Evolutionary conservation across 2,797 vertebrate species (phyloP).

Genomic region (Protonibea diacanthus): DNA sequence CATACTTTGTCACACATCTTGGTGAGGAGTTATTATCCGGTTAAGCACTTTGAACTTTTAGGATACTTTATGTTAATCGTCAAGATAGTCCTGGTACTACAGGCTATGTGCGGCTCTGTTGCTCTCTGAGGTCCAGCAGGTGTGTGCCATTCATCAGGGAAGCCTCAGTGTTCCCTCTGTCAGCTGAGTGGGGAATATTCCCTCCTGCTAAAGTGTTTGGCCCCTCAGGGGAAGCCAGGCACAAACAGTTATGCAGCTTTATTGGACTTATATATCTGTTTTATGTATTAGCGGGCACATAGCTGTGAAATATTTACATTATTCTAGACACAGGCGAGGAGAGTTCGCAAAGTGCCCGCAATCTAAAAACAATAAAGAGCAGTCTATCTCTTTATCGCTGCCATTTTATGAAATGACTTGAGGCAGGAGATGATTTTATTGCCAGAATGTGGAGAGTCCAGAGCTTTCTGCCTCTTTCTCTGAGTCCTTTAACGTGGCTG

Average conservation of each 20-base stretch:
- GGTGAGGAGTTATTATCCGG: slow-evolving; percentile 10
- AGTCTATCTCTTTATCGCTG: slow-evolving; percentile 88
- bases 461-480: slow-evolving; percentile 80
- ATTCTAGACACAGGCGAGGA: slow-evolving; percentile 83
- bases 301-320: slow-evolving; percentile 89
- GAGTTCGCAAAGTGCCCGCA: slow-evolving; percentile 85
- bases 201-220: slow-evolving; percentile 78
- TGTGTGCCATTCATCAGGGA: slow-evolving; percentile 73
- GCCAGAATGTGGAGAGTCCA: slow-evolving; percentile 80
- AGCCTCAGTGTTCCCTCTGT: slow-evolving; percentile 69
- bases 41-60: slow-evolving; percentile 35
- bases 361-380: slow-evolving; percentile 90
- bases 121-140: slow-evolving; percentile 57
- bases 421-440: slow-evolving; percentile 89
- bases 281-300: slow-evolving; percentile 85
- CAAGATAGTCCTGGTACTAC: slow-evolving; percentile 19
- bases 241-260: slow-evolving; percentile 85
- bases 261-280: slow-evolving; percentile 89
- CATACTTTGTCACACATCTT: slow-evolving; percentile 15
- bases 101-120: slow-evolving; percentile 21
- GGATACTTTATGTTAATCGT: slow-evolving; percentile 38
- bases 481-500: slow-evolving; percentile 78
- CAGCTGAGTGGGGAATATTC: slow-evolving; percentile 76
- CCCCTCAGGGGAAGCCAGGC: slow-evolving; percentile 77
- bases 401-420: slow-evolving; percentile 88